Evolutionary conservation across 1,140 invertebrate genomes (phyloP).

Genomic region (Patella vulgata): DNA sequence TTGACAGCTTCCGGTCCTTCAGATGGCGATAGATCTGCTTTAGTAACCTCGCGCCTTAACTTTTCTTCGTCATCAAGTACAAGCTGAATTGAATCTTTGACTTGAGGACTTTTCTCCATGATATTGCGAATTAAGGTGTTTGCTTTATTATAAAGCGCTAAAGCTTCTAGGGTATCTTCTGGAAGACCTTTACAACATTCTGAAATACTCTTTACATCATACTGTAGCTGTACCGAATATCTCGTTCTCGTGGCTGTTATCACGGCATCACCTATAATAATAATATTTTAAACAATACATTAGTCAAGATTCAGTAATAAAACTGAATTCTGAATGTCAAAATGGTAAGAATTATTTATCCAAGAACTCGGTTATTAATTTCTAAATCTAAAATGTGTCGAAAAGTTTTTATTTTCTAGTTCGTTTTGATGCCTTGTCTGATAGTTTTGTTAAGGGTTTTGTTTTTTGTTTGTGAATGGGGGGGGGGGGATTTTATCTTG

Average conservation of each 20-base stretch:
- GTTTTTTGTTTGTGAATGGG: no score
- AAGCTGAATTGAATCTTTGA: constrained; percentile 27
- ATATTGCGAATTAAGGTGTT: constrained; percentile 36
- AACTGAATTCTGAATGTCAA: no score
- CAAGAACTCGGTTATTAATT: no score
- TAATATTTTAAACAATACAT: no score
- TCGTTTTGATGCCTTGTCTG: no score
- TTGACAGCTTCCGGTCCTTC: constrained; percentile 33
- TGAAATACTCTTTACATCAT: constrained; percentile 13
- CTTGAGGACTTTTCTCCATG: constrained; percentile 29
- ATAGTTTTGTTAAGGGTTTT: no score
- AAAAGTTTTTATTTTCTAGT: no score
- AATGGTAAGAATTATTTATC: no score
- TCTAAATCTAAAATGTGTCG: no score
- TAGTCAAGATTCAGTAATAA: background rate
- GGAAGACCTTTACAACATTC: constrained; percentile 17
- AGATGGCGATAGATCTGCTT: constrained; percentile 23
- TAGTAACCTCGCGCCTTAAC: constrained; percentile 34
- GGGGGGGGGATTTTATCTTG: no score
- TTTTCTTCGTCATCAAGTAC: constrained; percentile 38
- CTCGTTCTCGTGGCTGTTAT: constrained; percentile 12
- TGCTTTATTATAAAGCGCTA: constrained; percentile 38
- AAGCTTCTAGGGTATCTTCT: constrained; percentile 26
- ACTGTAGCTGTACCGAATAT: constrained; percentile 19
- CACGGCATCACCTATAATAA: constrained; percentile 14